Evolutionary conservation across 1,140 invertebrate species (phyloP).

Genomic region (Chionoecetes opilio): DNA sequence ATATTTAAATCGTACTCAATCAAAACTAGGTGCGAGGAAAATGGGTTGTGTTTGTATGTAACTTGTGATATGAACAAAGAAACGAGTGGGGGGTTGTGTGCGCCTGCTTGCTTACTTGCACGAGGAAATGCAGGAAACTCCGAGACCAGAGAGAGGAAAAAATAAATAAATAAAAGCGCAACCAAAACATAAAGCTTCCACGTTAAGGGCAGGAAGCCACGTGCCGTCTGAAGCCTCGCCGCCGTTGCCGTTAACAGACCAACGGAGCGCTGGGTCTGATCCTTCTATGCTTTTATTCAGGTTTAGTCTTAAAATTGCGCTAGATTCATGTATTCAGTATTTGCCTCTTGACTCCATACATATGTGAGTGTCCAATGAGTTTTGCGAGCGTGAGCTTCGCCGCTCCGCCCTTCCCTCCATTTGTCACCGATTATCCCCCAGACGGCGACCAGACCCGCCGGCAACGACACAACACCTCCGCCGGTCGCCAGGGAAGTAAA

Average conservation of each 20-base stretch:
- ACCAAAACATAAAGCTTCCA: neutral
- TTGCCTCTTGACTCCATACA: neutral
- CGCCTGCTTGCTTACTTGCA: no score
- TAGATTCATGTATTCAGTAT: neutral
- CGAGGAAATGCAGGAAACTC: no score
- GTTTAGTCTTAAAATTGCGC: neutral
- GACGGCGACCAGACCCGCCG: neutral
- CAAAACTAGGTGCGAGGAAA: neutral
- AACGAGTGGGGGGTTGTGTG: no score
- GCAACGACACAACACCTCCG: constrained; percentile 11
- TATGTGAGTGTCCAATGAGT: neutral
- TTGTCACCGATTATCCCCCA: neutral
- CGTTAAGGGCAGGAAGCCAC: no score
- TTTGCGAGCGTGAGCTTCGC: neutral
- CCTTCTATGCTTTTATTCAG: neutral
- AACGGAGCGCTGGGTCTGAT: neutral
- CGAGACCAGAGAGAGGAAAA: no score
- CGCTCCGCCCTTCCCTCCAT: neutral
- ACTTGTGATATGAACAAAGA: no score
- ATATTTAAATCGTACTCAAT: no score
- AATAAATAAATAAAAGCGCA: neutral
- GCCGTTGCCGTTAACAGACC: neutral
- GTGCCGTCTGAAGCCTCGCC: no score
- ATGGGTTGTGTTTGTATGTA: constrained; percentile 4
- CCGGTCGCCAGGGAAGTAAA: constrained; percentile 46